Evolutionary conservation across 2,113 vertebrate species (phyloP), one percentile per base, ranked within the genome.

Genomic region (Chinchilla lanigera): DNA sequence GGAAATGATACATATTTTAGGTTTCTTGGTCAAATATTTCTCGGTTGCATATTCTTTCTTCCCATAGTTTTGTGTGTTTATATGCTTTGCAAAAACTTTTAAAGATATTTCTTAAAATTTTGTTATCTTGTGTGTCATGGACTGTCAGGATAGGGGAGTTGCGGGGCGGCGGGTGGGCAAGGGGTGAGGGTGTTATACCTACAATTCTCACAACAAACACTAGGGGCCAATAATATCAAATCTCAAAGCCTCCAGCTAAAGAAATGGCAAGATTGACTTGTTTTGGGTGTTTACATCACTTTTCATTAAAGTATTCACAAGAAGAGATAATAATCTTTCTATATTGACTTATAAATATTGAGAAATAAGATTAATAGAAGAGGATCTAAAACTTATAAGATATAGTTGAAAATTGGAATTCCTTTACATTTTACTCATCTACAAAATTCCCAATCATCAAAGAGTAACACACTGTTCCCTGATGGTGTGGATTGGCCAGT

Each of bases 391-490:
- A 33, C 52, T 35, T 63, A 28, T 52, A 83, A 75, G 22, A 61
- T 77, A 16, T 60, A 88, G n/a, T 75, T 92, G 38, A 77, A 91
- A 92, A 88, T 83, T 81, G 73, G 24, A 94, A 41, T 83, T 6
- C 26, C 22, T 77, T 47, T n/a, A 82, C 54, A 44, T 35, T 89
- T 75, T 84, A 47, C 12, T 89, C n/a, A 2, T 54, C 84, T 77
- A 54, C 67, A 92, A 84, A 78, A 78, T 89, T 94, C n/a, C 52
- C 17, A 38, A 17, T 71, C 61, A 35, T 84, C 54, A 92, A 92
- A 73, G 50, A 78, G 17, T 60, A 94, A 47, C 38, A 92, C n/a
- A 71, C 13, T 85, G 2, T 85, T 85, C 24, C 88, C 35, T 65
- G 6, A 50, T 71, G 61, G 54, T 86, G 54, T 94, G 41, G 22